Percentiles rank a stretch among this genome's conserved stretches.
Conservation (phyloP, 2,888 invertebrate genomes). For the Calliopum simillimum region DNA sequence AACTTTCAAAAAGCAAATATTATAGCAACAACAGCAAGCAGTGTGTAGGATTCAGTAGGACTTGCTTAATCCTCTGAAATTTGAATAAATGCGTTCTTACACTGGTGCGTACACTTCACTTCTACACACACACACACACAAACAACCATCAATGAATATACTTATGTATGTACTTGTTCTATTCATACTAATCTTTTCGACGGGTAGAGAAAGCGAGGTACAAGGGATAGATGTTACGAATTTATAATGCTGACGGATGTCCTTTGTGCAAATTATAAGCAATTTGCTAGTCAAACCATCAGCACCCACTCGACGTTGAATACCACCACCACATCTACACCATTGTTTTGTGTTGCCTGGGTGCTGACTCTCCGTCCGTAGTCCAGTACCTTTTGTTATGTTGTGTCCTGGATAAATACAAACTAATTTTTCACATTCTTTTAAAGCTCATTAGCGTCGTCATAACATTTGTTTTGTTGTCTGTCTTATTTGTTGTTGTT, state of each 20-base stretch:
- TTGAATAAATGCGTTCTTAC: constrained; percentile 44
- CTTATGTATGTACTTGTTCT: too few species aligned
- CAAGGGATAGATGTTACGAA: constrained; percentile 2
- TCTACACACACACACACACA: too few species aligned
- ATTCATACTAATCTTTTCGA: too few species aligned
- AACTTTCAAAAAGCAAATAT: not conserved
- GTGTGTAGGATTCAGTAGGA: too few species aligned
- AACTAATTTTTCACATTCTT: constrained; percentile 47
- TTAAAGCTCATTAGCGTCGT: constrained; percentile 48
- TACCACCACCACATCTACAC: not conserved
- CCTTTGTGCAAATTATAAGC: constrained; percentile 62
- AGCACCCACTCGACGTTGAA: not conserved
- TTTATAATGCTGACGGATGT: constrained; percentile 46
- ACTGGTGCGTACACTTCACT: constrained; percentile 5
- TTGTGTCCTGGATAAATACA: constrained; percentile 21
- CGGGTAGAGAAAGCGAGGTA: not conserved
- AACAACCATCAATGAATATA: too few species aligned
- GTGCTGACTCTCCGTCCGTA: not conserved
- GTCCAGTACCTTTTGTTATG: not conserved
- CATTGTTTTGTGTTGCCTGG: constrained; percentile 3
- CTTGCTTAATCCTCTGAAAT: constrained; percentile 46
- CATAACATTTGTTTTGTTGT: constrained; percentile 41
- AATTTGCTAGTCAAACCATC: constrained; percentile 52
- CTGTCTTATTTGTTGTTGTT: constrained; percentile 14
- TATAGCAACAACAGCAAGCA: not conserved